Evolutionary conservation across 2,888 invertebrate species (phyloP), one percentile per base, ranked within the genome.

Genomic region (Mythimna albipuncta): DNA sequence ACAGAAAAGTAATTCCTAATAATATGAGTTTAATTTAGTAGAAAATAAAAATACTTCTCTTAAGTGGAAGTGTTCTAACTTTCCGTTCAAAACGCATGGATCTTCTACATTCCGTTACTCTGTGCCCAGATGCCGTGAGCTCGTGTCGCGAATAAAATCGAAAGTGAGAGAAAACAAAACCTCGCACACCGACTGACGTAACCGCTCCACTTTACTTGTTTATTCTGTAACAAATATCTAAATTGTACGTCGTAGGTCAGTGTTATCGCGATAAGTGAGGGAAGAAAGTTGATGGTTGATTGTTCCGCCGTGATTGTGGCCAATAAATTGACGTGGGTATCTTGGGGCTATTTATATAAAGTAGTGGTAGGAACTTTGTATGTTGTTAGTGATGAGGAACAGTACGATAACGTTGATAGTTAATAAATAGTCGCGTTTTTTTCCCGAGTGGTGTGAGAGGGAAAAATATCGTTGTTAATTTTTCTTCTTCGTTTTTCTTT

Each of bases 161-260:
- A 94, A 94, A 94, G 94, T 92, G 89, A 87, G 94, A 88, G 94
- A 94, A 94, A 94, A 93, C 91, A 91, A 91, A 89, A 89, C 81
- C 38, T 72, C 78, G 54, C 75, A 11, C 61, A 75, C n/a, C 50
- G 47, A 85, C 67, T 92, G 92, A 92, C 89, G 92, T 84, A 92
- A 92, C 77, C 77, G 83, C 81, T 89, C 87, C 88, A 89, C 88
- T 91, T 84, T 79, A 89, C 85, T 89, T 88, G 81, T 80, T 80
- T 75, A 85, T 88, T 86, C 86, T 84, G 77, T 82, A 82, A 85
- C 79, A 64, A 63, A 70, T 72, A 67, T 70, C 69, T 81, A 66
- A 74, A 71, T 57, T 71, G 67, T 70, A 54, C 61, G 57, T 52
- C 85, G 65, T 79, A 87, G 87, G 86, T 86, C 87, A 86, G 77